A percentile compares a stretch with the other conserved stretches of the same genome.
Evolutionary conservation across 2,113 vertebrate species (phyloP).

Genomic region (Myodes glareolus): DNA sequence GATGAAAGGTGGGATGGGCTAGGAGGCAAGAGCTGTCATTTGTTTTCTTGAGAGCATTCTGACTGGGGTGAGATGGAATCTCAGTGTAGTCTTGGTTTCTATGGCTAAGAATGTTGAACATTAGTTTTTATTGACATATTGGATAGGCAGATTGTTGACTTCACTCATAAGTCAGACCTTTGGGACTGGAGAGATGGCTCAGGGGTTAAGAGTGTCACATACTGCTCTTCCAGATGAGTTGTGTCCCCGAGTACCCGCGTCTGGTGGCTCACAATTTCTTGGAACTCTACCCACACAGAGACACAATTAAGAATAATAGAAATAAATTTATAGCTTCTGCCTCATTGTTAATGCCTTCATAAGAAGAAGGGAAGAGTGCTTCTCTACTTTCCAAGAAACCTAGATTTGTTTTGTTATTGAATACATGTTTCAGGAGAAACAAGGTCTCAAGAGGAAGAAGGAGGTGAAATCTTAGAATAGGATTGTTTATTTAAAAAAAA

Average conservation of each 20-base stretch:
- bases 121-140: not conserved
- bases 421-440: constrained; percentile 5
- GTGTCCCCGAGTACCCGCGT: not conserved
- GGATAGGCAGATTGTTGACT: not conserved
- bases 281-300: not conserved
- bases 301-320: not conserved
- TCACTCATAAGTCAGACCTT: constrained; percentile 23
- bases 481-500: not conserved
- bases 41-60: not conserved
- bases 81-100: not conserved
- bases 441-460: not conserved
- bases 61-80: not conserved
- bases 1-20: too few relatives aligned
- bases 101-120: not conserved
- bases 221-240: not conserved
- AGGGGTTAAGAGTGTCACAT: not conserved
- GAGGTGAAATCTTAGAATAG: not conserved
- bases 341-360: not conserved
- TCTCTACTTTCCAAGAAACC: not conserved
- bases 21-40: too few relatives aligned
- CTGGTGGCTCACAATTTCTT: not conserved
- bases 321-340: not conserved
- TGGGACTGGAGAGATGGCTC: not conserved
- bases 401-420: not conserved
- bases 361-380: not conserved